Percentiles rank a stretch among this genome's conserved stretches.
phyloP scores from a whole-genome alignment of 2,113 vertebrate species.

The Myocastor coypus region DNA sequence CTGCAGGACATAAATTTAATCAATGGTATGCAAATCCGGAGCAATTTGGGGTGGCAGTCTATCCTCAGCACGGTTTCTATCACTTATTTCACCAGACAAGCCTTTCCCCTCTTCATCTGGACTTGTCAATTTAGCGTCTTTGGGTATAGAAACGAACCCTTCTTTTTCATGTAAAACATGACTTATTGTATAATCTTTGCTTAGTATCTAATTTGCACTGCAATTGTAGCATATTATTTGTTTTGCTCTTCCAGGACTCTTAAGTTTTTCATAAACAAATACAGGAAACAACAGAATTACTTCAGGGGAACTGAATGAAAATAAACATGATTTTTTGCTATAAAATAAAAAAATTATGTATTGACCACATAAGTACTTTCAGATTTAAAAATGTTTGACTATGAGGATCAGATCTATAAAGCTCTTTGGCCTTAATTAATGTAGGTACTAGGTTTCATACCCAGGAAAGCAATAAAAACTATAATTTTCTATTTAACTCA shows the following conservation, averaged over 20 bases:
- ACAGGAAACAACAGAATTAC: slow-evolving; percentile 5
- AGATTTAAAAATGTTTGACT: neutral
- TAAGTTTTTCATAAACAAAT: neutral
- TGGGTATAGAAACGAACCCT: neutral
- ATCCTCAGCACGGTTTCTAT: neutral
- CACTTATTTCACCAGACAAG: neutral
- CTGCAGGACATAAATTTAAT: neutral
- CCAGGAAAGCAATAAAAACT: neutral
- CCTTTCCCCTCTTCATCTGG: neutral
- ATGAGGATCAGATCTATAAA: neutral
- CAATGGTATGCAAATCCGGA: neutral
- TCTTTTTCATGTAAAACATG: neutral
- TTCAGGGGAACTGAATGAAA: neutral
- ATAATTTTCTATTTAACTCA: neutral
- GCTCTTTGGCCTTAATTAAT: neutral
- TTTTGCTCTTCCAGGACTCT: neutral
- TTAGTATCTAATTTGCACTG: neutral
- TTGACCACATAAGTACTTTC: neutral
- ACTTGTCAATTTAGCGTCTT: neutral
- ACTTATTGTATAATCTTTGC: neutral
- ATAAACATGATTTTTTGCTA: neutral
- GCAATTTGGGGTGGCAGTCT: neutral
- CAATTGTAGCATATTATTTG: neutral
- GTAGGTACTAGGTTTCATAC: neutral
- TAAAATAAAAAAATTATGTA: neutral